Percentiles rank a stretch among this genome's conserved stretches.
phyloP scores from a whole-genome alignment of 2,888 invertebrate genomes.

The Dasysyrphus tricinctus region DNA sequence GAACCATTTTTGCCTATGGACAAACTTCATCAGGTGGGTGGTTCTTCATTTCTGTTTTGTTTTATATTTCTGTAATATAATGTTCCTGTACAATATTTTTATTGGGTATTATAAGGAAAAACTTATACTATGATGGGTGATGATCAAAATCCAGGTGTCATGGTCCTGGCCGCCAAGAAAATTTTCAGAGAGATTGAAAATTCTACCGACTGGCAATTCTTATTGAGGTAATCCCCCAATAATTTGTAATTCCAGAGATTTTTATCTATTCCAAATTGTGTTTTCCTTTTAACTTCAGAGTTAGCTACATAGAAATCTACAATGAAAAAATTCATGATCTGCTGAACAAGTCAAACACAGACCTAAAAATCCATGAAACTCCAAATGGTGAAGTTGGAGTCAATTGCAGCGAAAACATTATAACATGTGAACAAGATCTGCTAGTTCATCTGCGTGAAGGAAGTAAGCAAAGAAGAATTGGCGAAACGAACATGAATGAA shows the following conservation, averaged over 20 bases:
- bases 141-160: constrained; percentile 88
- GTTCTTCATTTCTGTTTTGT: neutral
- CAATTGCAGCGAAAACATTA: constrained; percentile 87
- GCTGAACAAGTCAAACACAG: constrained; percentile 85
- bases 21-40: constrained; percentile 92
- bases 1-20: constrained; percentile 95
- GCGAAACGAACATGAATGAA: constrained; percentile 94
- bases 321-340: constrained; percentile 93
- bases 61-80: neutral
- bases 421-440: constrained; percentile 86
- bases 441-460: constrained; percentile 86
- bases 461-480: constrained; percentile 88
- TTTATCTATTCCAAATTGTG: no score
- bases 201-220: constrained; percentile 88
- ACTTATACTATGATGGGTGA: constrained; percentile 93
- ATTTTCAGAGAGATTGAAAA: constrained; percentile 88
- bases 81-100: neutral
- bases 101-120: constrained; percentile 84
- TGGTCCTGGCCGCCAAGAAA: constrained; percentile 88
- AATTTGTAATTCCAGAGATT: no score
- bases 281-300: constrained; percentile 83
- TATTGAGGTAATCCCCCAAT: constrained; percentile 83
- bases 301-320: constrained; percentile 94
- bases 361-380: constrained; percentile 88
- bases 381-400: constrained; percentile 86